phyloP scores from a whole-genome alignment of 2,113 vertebrate genomes.

The Oriolus oriolus region DNA sequence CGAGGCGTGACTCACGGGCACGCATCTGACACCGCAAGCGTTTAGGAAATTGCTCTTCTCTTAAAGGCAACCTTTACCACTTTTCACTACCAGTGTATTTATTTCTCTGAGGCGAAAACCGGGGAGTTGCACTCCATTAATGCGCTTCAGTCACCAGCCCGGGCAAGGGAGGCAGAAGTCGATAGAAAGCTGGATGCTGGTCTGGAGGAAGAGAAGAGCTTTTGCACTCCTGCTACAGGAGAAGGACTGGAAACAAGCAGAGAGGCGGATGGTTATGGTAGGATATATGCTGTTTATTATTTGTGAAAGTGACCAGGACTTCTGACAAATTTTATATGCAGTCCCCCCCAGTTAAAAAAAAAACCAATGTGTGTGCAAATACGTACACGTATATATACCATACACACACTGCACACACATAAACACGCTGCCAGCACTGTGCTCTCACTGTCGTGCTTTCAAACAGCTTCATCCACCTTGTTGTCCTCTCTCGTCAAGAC shows the following conservation, averaged over 20 bases:
- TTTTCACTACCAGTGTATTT: not conserved
- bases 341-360: not conserved
- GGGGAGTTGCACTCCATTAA: not conserved
- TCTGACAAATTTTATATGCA: conserved; percentile 35
- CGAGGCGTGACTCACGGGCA: not conserved
- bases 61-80: not conserved
- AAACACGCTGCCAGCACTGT: not conserved
- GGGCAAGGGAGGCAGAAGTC: not conserved
- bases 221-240: not conserved
- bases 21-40: not conserved
- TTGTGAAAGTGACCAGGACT: conserved; percentile 59
- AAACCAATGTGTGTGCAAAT: conserved; percentile 22
- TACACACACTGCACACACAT: not conserved
- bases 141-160: not conserved
- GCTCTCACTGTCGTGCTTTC: not conserved
- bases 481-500: not conserved
- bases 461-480: not conserved
- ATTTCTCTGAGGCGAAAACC: not conserved
- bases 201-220: not conserved
- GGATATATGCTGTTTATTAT: conserved; percentile 68
- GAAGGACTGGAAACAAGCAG: not conserved
- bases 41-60: not conserved
- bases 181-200: not conserved
- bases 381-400: conserved; percentile 40
- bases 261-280: not conserved